phyloP scores from a whole-genome alignment of 2,113 vertebrate species.

The Albula goreensis region DNA sequence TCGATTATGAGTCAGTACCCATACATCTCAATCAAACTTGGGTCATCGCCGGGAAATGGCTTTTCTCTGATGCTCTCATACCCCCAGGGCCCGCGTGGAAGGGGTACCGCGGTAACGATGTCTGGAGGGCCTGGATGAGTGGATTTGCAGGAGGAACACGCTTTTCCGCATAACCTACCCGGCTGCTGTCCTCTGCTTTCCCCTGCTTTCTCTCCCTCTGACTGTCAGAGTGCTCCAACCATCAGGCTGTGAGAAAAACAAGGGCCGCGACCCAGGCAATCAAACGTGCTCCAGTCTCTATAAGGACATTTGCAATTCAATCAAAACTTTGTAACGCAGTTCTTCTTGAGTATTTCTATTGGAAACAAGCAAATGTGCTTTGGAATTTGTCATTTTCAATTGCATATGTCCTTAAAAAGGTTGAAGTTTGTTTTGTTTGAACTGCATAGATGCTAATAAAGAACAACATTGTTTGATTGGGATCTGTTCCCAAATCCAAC shows the following conservation, averaged over 20 bases:
- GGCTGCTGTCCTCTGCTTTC: neutral
- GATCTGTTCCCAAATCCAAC: too few species aligned
- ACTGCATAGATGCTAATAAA: too few species aligned
- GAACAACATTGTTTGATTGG: too few species aligned
- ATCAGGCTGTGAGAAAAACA: constrained; percentile 4
- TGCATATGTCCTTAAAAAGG: too few species aligned
- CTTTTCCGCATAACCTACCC: constrained; percentile 38
- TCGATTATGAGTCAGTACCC: neutral
- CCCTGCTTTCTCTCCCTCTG: constrained; percentile 10
- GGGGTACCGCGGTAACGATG: neutral
- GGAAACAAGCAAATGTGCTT: too few species aligned
- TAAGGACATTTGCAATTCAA: too few species aligned
- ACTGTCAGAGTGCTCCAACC: neutral
- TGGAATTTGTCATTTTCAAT: too few species aligned
- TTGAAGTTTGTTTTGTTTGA: too few species aligned
- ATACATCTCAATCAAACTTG: neutral
- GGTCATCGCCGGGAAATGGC: neutral
- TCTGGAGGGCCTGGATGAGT: neutral
- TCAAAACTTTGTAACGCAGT: too few species aligned
- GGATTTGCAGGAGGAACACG: constrained; percentile 45
- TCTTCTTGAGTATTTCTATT: too few species aligned
- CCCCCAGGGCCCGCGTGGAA: neutral
- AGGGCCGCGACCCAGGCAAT: too few species aligned
- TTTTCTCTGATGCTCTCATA: neutral
- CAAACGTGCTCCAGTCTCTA: too few species aligned